phyloP scores from a whole-genome alignment of 2,888 invertebrate genomes.

The Arge pagana region DNA sequence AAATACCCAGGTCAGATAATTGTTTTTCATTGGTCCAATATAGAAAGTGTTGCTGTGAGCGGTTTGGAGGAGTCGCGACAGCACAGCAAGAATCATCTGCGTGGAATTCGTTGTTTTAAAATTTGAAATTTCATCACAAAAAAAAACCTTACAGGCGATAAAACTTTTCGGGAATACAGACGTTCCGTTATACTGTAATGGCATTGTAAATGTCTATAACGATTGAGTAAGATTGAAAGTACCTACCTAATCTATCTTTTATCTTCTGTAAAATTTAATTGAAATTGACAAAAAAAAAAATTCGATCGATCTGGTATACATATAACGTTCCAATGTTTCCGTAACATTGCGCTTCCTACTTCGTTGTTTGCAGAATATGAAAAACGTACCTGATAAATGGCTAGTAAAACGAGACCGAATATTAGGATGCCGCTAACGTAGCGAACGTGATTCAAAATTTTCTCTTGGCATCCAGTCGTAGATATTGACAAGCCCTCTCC shows the following conservation, averaged over 20 bases:
- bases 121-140: neutral
- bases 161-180: neutral
- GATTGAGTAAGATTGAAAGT: too few species aligned
- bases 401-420: constrained; percentile 27
- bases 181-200: neutral
- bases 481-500: constrained; percentile 34
- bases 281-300: too few species aligned
- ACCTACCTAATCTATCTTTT: too few species aligned
- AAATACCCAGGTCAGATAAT: constrained; percentile 34
- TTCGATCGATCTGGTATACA: too few species aligned
- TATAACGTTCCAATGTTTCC: too few species aligned
- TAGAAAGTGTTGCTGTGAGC: constrained; percentile 30
- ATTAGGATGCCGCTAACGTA: constrained; percentile 26
- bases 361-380: too few species aligned
- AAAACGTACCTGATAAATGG: constrained; percentile 38
- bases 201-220: too few species aligned
- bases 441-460: constrained; percentile 23
- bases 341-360: too few species aligned
- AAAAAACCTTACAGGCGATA: neutral
- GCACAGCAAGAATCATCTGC: constrained; percentile 31
- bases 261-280: too few species aligned
- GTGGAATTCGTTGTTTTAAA: neutral
- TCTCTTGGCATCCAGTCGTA: constrained; percentile 29
- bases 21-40: constrained; percentile 21
- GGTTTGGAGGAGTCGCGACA: constrained; percentile 38